These are phyloP conservation scores for Xenops minutus DNA, from an alignment of 2,797 vertebrate genomes.

Conservation along the genomic window DNA sequence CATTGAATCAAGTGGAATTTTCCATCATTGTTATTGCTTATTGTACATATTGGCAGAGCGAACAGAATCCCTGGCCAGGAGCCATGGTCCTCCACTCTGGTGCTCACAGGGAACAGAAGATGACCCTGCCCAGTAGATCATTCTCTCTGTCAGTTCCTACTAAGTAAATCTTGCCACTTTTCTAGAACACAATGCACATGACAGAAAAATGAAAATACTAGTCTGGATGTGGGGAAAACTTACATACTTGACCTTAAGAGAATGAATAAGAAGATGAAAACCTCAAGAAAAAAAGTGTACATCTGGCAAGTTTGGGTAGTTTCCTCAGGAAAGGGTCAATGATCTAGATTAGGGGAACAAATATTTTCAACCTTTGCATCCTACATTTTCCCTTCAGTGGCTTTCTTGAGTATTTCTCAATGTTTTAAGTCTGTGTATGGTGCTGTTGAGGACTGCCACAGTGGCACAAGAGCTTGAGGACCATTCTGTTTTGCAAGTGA, in stretches of 20 bases:
- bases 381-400: background rate
- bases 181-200: background rate
- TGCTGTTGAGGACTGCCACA: background rate
- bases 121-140: background rate
- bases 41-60: rapidly evolving
- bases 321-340: background rate
- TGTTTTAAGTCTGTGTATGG: background rate
- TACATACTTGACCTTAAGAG: background rate
- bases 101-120: background rate
- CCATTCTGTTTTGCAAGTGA: background rate
- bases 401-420: background rate
- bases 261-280: background rate
- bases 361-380: background rate
- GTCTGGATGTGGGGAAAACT: background rate
- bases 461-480: background rate
- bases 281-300: background rate
- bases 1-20: constrained; percentile 1
- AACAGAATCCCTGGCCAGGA: background rate
- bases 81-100: background rate
- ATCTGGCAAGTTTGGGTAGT: background rate
- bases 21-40: background rate
- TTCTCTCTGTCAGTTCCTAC: background rate
- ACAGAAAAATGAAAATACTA: background rate
- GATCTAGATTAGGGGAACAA: background rate
- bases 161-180: background rate